phyloP scores from a whole-genome alignment of 2,113 vertebrate species.

The Scalopus aquaticus region DNA sequence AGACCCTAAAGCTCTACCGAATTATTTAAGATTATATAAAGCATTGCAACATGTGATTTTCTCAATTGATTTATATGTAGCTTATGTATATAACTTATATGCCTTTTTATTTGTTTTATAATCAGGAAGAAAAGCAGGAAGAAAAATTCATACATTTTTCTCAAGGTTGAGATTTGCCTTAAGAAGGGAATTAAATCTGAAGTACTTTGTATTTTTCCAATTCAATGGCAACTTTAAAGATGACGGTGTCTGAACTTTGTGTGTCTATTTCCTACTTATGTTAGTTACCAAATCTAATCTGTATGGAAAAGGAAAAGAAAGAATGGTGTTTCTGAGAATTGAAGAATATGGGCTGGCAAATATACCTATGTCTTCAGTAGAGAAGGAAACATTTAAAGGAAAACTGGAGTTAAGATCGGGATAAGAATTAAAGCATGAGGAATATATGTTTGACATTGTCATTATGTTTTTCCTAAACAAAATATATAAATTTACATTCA shows the following conservation, averaged over 20 bases:
- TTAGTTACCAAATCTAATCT: background rate
- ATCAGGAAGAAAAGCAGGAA: background rate
- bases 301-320: background rate
- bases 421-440: background rate
- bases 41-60: background rate
- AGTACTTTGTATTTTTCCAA: background rate
- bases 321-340: background rate
- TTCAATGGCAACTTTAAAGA: background rate
- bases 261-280: background rate
- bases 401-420: slow-evolving; percentile 22
- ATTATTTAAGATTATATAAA: slow-evolving; percentile 42
- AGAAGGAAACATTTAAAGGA: background rate
- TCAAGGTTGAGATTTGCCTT: background rate
- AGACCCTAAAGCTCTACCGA: background rate
- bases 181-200: background rate
- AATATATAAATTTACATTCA: background rate
- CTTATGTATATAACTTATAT: background rate
- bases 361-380: background rate
- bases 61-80: slow-evolving; percentile 15
- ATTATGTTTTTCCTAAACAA: background rate
- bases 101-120: background rate
- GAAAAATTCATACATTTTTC: background rate
- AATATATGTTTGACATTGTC: background rate
- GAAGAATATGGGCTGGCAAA: background rate
- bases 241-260: background rate